Base-by-base conservation (phyloP, 2,797 vertebrate species). In the Setipinna tenuifilis region DNA sequence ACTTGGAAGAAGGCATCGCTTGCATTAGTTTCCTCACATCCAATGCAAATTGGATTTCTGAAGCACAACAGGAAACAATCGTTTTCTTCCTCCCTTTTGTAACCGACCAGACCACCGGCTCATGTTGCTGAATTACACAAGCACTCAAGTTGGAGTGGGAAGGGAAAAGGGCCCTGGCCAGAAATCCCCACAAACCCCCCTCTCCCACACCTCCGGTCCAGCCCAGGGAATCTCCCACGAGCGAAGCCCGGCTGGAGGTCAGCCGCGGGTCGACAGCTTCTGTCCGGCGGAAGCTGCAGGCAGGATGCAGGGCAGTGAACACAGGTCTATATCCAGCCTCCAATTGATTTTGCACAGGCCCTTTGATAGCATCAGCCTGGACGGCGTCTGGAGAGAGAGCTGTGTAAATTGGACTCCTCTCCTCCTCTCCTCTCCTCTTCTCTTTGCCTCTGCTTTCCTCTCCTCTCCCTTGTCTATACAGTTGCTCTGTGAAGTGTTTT, bases 401-500 rank as follows among this genome's bases (percentile, higher is more conserved):
- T 17, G 28, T 17, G 28, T 75, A 71, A 71, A 71, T 71, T 75
- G 68, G 68, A 75, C 68, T 75, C 68, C 19, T 11, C 61, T 25
- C 23, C 7, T 28, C 11, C 62, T 28, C 23, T 14, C 11, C 12
- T 71, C 65, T 31, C 14, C 25, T 16, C 65, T 71, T 28, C 65
- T 71, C 25, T 71, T 12, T 25, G 31, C 65, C 28, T 35, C 65
- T 71, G 25, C 65, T 71, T 3, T 71, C 12, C 65, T 71, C 28
- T 71, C 28, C 25, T 16, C 12, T 71, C 65, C 28, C 3, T 75
- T 65, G 62, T 65, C 62, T n/a, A 28, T 28, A 1, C 23, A 12
- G 23, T 25, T 75, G 12, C 68, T 35, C 28, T 17, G 14, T 17
- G 65, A 71, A 71, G 28, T 71, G 12, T 35, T 31, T 71, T 16